phyloP scores from a whole-genome alignment of 2,113 vertebrate genomes.

The Zosterops hypoxanthus region DNA sequence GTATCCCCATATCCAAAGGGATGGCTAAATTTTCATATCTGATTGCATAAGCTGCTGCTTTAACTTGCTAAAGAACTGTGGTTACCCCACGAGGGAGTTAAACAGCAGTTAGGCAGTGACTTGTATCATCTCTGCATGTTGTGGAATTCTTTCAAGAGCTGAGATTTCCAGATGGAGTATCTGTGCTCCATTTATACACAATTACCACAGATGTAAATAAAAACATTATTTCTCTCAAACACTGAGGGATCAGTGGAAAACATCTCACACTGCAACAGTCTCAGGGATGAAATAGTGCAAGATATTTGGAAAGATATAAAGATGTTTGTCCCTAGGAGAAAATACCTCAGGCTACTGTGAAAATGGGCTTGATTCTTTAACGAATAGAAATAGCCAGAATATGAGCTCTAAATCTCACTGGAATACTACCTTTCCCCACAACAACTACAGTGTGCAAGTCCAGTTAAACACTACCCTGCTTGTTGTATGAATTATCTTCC shows the following conservation, averaged over 20 bases:
- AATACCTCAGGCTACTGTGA: neutral
- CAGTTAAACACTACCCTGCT: neutral
- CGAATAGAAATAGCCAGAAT: neutral
- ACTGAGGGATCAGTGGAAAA: neutral
- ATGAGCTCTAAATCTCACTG: neutral
- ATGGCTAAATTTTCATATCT: slow-evolving; percentile 20
- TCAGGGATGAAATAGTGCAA: neutral
- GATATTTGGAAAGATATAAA: neutral
- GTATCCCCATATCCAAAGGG: neutral
- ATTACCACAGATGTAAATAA: neutral
- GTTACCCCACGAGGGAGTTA: slow-evolving; percentile 1
- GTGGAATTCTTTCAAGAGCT: neutral
- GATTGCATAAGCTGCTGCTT: slow-evolving; percentile 16
- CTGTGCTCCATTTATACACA: neutral
- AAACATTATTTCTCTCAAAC: neutral
- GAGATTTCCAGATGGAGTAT: slow-evolving; percentile 6
- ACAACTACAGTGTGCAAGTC: neutral
- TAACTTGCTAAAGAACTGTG: slow-evolving; percentile 17
- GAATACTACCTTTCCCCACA: neutral
- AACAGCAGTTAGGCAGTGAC: neutral
- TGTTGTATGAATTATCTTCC: neutral
- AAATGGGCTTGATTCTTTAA: neutral
- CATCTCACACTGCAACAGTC: neutral
- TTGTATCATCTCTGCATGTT: neutral
- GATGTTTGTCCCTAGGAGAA: neutral